phyloP scores from a whole-genome alignment of 2,113 vertebrate species.

The Pelobates fuscus region DNA sequence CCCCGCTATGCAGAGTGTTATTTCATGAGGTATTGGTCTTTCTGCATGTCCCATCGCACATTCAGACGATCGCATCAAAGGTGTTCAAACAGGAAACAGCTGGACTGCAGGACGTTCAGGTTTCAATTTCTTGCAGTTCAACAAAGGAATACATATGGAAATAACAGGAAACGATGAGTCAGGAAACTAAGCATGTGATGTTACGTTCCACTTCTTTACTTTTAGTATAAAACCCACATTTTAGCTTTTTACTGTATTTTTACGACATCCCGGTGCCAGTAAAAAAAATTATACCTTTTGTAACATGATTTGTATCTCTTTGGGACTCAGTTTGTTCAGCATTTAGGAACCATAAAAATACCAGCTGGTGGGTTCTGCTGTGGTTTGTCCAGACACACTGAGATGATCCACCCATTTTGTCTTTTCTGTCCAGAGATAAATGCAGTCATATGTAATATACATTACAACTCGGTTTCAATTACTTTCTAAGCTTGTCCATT shows the following conservation, averaged over 20 bases:
- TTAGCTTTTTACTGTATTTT: no score
- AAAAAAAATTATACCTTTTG: no score
- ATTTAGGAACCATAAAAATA: no score
- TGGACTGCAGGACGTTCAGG: slow-evolving; percentile 9
- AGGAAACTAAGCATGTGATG: slow-evolving; percentile 25
- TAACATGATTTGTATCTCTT: no score
- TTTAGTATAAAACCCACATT: neutral
- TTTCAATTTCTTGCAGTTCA: slow-evolving; percentile 14
- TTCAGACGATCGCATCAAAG: neutral
- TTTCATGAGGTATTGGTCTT: no score
- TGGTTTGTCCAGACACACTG: no score
- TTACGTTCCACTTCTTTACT: slow-evolving; percentile 13
- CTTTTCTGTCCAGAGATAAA: slow-evolving; percentile 10
- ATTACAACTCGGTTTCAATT: slow-evolving; percentile 19
- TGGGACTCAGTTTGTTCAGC: no score
- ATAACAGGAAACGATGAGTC: slow-evolving; percentile 41
- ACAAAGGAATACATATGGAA: slow-evolving; percentile 12
- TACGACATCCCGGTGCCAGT: no score
- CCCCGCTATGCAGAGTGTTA: no score
- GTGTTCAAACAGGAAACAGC: slow-evolving; percentile 25
- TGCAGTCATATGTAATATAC: slow-evolving; percentile 24
- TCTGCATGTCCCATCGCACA: no score
- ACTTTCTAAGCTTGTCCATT: slow-evolving; percentile 3
- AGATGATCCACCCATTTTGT: neutral
- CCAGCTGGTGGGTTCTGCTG: no score